These are phyloP conservation scores for Allophyes oxyacanthae DNA, from an alignment of 2,888 invertebrate genomes.

Conservation along the genomic window DNA sequence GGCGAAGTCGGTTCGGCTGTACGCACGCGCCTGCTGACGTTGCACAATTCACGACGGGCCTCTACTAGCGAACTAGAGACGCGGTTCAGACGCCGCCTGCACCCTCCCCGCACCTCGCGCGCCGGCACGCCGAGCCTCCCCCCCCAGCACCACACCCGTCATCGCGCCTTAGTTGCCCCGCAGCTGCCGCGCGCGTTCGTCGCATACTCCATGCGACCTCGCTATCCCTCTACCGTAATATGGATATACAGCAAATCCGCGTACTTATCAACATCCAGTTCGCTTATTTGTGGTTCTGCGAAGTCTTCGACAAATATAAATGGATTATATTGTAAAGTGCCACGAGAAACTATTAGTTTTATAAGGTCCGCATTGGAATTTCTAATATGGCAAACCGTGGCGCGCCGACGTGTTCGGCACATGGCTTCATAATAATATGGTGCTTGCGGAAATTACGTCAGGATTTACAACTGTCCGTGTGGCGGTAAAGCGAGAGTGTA, in stretches of 20 bases:
- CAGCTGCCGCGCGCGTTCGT: constrained; percentile 87
- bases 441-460: constrained; percentile 81
- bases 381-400: constrained; percentile 81
- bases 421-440: constrained; percentile 85
- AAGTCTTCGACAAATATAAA: constrained; percentile 87
- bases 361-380: constrained; percentile 88
- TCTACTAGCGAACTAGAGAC: constrained; percentile 72
- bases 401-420: constrained; percentile 87
- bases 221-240: constrained; percentile 81
- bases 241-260: constrained; percentile 87
- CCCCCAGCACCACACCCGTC: constrained; percentile 60
- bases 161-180: constrained; percentile 80
- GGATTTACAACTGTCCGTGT: constrained; percentile 67
- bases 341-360: constrained; percentile 73
- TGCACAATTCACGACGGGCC: constrained; percentile 82
- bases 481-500: constrained; percentile 73
- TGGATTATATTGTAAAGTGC: constrained; percentile 89
- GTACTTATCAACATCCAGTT: constrained; percentile 85
- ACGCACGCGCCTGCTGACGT: constrained; percentile 84
- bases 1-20: constrained; percentile 61
- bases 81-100: constrained; percentile 74
- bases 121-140: constrained; percentile 51
- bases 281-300: constrained; percentile 87
- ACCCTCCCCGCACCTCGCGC: constrained; percentile 53
- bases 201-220: constrained; percentile 85